These are phyloP conservation scores for Rhabdomys pumilio DNA, from an alignment of 2,797 vertebrate genomes.

Conservation along the genomic window DNA sequence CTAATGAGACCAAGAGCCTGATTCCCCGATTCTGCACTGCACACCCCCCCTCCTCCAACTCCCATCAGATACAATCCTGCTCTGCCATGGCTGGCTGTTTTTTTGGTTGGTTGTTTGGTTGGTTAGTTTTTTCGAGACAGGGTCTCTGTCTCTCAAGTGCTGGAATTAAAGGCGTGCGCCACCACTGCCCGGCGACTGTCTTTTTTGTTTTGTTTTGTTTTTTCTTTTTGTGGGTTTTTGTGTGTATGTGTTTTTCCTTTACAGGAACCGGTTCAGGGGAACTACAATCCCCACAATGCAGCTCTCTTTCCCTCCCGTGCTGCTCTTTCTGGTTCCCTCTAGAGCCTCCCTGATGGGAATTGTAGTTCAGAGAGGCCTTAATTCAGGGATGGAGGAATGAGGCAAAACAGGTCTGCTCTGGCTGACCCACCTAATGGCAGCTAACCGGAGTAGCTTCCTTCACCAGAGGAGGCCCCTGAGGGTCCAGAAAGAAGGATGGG, in stretches of 20 bases:
- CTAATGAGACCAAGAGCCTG: neutral
- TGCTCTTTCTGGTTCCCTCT: neutral
- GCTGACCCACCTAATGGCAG: neutral
- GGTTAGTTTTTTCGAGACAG: too few relatives aligned
- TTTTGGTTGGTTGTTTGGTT: too few relatives aligned
- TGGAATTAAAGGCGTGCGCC: too few relatives aligned
- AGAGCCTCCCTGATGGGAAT: neutral
- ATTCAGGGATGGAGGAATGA: neutral
- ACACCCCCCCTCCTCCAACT: neutral
- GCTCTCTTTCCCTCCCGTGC: neutral
- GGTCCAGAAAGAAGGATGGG: neutral
- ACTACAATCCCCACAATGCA: constrained; percentile 53
- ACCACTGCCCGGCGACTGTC: too few relatives aligned
- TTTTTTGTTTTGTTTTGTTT: too few relatives aligned
- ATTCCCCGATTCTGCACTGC: neutral
- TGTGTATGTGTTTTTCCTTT: neutral
- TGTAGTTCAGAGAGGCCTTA: neutral
- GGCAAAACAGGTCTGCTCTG: too few relatives aligned
- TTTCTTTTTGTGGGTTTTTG: neutral
- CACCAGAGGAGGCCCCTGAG: neutral
- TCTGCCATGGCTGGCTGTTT: neutral
- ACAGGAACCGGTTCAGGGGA: neutral
- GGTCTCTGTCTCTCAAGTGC: too few relatives aligned
- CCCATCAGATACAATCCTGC: neutral
- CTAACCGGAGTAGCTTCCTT: neutral